Base-by-base conservation (phyloP, 2,888 invertebrate species). In the Bombylius discolor region DNA sequence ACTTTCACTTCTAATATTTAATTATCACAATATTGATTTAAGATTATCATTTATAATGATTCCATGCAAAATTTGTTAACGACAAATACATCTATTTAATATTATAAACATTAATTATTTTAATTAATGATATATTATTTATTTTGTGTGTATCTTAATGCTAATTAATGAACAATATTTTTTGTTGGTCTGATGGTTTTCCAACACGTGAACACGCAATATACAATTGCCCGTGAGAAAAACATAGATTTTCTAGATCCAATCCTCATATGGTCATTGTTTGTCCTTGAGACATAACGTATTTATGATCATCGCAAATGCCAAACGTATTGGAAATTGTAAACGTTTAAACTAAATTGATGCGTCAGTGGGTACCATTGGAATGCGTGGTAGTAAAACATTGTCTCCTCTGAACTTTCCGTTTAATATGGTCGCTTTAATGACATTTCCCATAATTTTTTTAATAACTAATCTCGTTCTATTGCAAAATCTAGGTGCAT, bases 141-240 rank as follows among this genome's bases (percentile, higher is more conserved):
- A 23, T 23, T 23, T 23, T 23, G 23, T 23, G 3, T 23, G 2
- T 49, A 49, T 49, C 33, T 32, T 33, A 49, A 9, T 32, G 49
- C n/a, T 14, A 23, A 9, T 33, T 32, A 8, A 33, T 49, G 33
- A 11, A 49, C 49, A 39, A 39, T 11, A 39, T 39, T 39, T 50
- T 50, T 39, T n/a, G n/a, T 50, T 39, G 39, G n/a, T 39, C 62
- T 34, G 49, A 50, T 47, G 58, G 55, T 58, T 58, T 58, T 36
- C 58, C 61, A 5, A 62, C 64, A 33, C 66, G 57, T 23, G 65
- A 67, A 54, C 63, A 64, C 23, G 64, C 67, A 1, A 70, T 68
- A 59, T 70, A 68, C 47, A 68, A 60, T 62, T 69, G 66, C 33
- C 67, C 66, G 59, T 70, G 66, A 23, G 65, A 64, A 62, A 68